Base-by-base conservation (phyloP, 2,113 vertebrate genomes). In the Sceloporus undulatus region DNA sequence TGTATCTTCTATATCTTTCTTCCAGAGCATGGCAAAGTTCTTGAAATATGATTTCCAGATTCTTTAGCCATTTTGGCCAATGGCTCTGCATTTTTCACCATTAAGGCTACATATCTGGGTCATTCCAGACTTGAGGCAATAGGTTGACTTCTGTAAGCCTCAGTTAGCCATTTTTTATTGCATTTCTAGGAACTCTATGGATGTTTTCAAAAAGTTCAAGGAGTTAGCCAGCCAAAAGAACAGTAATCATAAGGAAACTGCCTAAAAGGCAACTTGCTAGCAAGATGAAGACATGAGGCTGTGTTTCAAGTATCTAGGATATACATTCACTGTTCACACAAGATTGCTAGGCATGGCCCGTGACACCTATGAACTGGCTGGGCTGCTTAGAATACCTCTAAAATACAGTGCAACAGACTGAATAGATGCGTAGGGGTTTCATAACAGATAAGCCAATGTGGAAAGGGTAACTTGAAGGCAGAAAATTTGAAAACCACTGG, bases 81-180 rank as follows among this genome's bases (percentile, higher is more conserved):
- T 16, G 14, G 14, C 10, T 59, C 14, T 9, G 56, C 56, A 59
- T 62, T 62, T 62, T 62, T 40, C 91, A 40, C 79, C 38, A 1
- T 10, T 10, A 95, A 88, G 91, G 95, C 19, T 9, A 42, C 65
- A 66, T 14, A 92, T 91, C 91, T 71, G 90, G 88, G 88, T 6
- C 84, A 93, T 91, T 93, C 88, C 75, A 79, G 86, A 88, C 66
- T 84, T 59, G 87, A 86, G 91, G 76, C 75, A 92, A 86, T 85
- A 85, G 85, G 89, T 79, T 76, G 27, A 78, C 10, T 27, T 52
- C 34, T 25, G 11, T 14, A 54, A 54, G 25, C 38, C 38, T 48
- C 27, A 18, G 62, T 19, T 7, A 48, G 48, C 48, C 48, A 48
- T 48, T 48, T 48, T 48, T 48, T 48, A 48, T 48, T 48, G 48